Percentiles rank a stretch among this genome's conserved stretches.
phyloP scores from a whole-genome alignment of 1,140 invertebrate genomes.

The Homalodisca vitripennis region DNA sequence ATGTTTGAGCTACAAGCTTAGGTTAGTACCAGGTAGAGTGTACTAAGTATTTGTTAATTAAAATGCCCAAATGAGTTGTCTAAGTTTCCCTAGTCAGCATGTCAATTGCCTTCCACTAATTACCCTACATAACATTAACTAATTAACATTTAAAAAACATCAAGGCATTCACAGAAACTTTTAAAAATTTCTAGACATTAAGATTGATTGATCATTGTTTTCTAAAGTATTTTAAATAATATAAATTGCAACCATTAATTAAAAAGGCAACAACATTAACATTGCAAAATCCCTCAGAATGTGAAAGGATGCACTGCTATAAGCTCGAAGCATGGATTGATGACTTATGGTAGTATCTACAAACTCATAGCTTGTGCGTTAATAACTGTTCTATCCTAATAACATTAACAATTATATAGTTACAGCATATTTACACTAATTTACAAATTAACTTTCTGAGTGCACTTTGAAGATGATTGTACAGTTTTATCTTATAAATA shows the following conservation, averaged over 20 bases:
- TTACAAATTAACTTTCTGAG: not conserved
- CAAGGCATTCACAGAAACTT: not conserved
- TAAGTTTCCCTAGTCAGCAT: no score
- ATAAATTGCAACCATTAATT: not conserved
- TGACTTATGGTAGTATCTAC: not conserved
- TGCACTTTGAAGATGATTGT: constrained; percentile 12
- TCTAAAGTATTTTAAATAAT: no score
- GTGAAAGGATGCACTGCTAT: constrained; percentile 17
- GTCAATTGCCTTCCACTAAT: no score
- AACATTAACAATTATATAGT: no score
- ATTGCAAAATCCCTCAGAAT: not conserved
- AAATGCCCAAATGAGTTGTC: no score
- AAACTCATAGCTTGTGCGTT: constrained; percentile 11
- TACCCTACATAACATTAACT: no score
- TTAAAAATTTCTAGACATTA: not conserved
- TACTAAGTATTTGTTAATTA: no score
- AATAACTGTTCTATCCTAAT: no score
- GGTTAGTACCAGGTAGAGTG: no score
- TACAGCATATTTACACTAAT: not conserved
- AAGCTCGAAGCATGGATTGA: constrained; percentile 14
- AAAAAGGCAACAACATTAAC: constrained; percentile 18
- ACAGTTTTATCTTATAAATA: no score
- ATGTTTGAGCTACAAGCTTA: no score
- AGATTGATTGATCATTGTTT: not conserved
- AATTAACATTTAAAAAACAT: constrained; percentile 19